A percentile compares a stretch with the other conserved stretches of the same genome.
Evolutionary conservation across 2,113 vertebrate species (phyloP).

Genomic region (Hucho hucho): DNA sequence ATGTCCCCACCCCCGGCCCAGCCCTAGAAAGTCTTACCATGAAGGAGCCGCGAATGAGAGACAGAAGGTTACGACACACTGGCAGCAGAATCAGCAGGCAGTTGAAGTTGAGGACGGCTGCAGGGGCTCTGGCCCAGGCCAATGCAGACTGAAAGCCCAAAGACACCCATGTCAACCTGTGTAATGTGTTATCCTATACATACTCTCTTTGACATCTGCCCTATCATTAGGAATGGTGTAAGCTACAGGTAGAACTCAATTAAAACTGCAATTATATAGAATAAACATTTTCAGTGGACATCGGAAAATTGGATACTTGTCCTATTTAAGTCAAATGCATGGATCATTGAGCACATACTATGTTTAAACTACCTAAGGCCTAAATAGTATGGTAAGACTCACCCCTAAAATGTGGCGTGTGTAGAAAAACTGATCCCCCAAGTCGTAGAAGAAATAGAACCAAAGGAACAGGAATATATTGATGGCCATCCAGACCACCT

Average conservation of each 20-base stretch:
- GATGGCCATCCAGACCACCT: conserved; percentile 86
- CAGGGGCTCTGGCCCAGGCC: conserved; percentile 86
- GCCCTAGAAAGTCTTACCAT: conserved; percentile 66
- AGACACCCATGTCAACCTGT: not conserved
- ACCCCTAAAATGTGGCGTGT: conserved; percentile 87
- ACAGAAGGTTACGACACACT: conserved; percentile 87
- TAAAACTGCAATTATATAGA: too few relatives aligned
- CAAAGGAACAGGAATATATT: conserved; percentile 86
- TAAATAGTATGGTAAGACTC: conserved; percentile 44
- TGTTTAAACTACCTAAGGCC: too few relatives aligned
- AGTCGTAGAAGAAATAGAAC: conserved; percentile 80
- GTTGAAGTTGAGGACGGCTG: conserved; percentile 92
- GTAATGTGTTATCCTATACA: not conserved
- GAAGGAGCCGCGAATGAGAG: conserved; percentile 85
- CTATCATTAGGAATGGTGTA: not conserved
- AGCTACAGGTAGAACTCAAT: too few relatives aligned
- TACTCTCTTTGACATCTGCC: not conserved
- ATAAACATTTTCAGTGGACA: too few relatives aligned
- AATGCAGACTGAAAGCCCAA: conserved; percentile 73
- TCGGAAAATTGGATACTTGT: too few relatives aligned
- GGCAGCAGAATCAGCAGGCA: conserved; percentile 90
- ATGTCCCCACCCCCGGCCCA: too few relatives aligned
- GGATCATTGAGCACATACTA: too few relatives aligned
- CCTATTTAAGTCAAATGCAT: too few relatives aligned
- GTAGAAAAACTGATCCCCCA: conserved; percentile 74